These are phyloP conservation scores for Phyllostomus hastatus DNA, from an alignment of 2,113 vertebrate genomes.

Conservation along the genomic window DNA sequence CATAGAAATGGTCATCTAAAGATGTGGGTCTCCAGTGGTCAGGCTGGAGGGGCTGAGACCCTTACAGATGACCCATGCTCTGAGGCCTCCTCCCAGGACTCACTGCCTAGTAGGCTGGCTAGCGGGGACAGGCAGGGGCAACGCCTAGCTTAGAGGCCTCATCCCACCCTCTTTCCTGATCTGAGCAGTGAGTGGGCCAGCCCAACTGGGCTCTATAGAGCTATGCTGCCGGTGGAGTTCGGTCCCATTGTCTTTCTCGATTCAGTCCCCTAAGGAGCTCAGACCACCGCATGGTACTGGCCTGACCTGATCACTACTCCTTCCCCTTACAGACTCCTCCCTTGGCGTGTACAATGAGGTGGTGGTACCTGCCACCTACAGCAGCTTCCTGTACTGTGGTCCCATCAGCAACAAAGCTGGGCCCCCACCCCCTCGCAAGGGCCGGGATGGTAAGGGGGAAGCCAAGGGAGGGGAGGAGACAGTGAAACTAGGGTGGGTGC, in stretches of 20 bases:
- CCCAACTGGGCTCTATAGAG: not conserved
- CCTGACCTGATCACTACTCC: not conserved
- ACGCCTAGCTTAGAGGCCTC: not conserved
- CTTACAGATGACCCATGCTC: not conserved
- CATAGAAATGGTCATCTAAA: not conserved
- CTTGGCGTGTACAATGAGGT: constrained; percentile 93
- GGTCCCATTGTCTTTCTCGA: not conserved
- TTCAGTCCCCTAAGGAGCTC: not conserved
- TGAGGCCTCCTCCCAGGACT: not conserved
- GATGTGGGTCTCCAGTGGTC: not conserved
- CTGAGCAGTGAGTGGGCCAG: not conserved
- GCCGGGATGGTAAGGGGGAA: constrained; percentile 84
- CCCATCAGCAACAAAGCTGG: constrained; percentile 73
- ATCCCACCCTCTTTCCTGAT: not conserved
- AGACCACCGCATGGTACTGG: not conserved
- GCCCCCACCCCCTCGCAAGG: constrained; percentile 75
- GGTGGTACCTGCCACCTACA: constrained; percentile 87
- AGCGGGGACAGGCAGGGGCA: not conserved
- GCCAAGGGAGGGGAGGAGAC: accelerated
- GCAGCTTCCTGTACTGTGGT: constrained; percentile 90
- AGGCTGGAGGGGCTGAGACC: not conserved
- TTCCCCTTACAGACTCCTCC: constrained; percentile 48
- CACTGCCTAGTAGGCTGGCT: not conserved
- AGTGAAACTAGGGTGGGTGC: not conserved
- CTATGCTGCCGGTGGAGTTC: not conserved